Evolutionary conservation across 2,113 vertebrate species (phyloP).

Genomic region (Sinocyclocheilus rhinocerous): DNA sequence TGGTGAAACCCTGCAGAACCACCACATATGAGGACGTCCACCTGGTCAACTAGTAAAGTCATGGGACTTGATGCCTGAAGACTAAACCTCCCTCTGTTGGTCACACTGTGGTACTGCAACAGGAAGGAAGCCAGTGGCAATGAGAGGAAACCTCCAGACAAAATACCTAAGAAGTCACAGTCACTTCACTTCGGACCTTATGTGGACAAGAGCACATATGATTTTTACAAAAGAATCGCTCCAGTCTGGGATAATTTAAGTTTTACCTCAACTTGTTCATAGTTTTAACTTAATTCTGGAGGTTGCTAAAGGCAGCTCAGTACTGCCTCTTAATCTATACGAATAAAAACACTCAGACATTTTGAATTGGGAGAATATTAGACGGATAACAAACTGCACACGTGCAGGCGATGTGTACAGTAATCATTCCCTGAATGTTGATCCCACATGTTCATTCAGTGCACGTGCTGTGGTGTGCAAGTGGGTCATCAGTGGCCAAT

Average conservation of each 20-base stretch:
- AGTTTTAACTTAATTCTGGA: not conserved
- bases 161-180: not conserved
- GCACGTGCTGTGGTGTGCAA: not conserved
- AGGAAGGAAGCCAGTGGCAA: too few species aligned
- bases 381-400: not conserved
- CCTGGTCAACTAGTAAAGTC: constrained; percentile 72
- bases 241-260: not conserved
- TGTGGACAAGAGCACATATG: not conserved
- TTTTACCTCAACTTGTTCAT: constrained; percentile 22
- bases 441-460: not conserved
- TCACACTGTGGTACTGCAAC: not conserved
- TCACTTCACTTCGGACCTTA: not conserved
- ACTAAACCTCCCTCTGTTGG: constrained; percentile 61
- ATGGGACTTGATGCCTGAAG: constrained; percentile 20
- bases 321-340: not conserved
- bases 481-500: not conserved
- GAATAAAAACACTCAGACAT: not conserved
- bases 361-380: not conserved
- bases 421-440: not conserved
- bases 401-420: not conserved
- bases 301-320: not conserved
- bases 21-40: constrained; percentile 78
- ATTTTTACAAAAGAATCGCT: not conserved
- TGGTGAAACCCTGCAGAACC: constrained; percentile 65
- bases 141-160: not conserved